phyloP scores from a whole-genome alignment of 35 echinoderm and acorn worm species.

The Apostichopus parvimensis region DNA sequence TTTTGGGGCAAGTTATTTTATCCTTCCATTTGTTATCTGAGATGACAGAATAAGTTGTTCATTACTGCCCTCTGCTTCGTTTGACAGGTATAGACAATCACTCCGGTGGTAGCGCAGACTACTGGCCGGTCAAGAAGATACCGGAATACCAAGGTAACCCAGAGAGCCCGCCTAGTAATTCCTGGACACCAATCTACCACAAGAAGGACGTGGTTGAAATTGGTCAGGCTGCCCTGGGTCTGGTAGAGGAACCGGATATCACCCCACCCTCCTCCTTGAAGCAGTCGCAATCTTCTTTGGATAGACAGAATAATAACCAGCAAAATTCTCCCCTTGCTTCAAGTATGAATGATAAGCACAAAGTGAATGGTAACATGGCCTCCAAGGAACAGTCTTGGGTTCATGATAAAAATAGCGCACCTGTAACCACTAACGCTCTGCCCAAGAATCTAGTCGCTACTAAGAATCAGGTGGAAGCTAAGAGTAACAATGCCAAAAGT shows the following conservation, averaged over 20 bases:
- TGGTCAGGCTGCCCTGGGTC: conserved; percentile 68
- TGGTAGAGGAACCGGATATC: conserved; percentile 2
- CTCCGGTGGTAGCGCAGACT: conserved; percentile 24
- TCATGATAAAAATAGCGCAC: background rate
- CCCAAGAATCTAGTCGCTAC: background rate
- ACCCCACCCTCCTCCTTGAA: background rate
- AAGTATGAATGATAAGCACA: background rate
- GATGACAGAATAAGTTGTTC: too few species aligned
- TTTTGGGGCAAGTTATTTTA: too few species aligned
- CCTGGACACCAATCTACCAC: background rate
- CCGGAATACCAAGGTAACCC: conserved; percentile 12
- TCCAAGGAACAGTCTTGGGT: background rate
- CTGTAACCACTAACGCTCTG: background rate
- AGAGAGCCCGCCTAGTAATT: background rate
- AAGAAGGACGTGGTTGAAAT: conserved; percentile 72
- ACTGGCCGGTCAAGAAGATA: conserved; percentile 29
- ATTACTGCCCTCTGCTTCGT: background rate
- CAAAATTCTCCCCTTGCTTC: background rate
- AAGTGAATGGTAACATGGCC: background rate
- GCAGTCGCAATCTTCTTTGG: background rate
- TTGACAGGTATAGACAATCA: conserved; percentile 4
- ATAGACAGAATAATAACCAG: background rate
- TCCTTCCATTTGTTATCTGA: too few species aligned
- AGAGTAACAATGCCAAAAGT: too few species aligned
- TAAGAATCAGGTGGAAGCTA: background rate